phyloP scores from a whole-genome alignment of 2,113 vertebrate genomes.

The Tachuris rubrigastra region DNA sequence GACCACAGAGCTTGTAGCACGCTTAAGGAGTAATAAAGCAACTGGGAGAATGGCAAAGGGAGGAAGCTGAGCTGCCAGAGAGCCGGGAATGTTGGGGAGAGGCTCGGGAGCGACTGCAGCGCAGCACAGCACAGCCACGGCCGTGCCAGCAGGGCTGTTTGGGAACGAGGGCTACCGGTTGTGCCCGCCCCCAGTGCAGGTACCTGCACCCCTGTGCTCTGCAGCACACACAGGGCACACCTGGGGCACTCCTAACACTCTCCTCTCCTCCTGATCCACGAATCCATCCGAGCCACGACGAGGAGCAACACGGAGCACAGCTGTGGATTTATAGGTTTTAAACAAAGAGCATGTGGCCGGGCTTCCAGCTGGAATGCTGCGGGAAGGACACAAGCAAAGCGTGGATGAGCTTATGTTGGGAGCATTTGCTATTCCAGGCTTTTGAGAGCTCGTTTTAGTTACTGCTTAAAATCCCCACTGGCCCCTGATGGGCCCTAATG shows the following conservation, averaged over 20 bases:
- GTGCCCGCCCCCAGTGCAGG: neutral
- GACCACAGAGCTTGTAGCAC: fast-evolving
- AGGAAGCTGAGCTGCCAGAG: neutral
- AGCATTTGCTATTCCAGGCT: neutral
- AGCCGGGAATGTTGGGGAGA: neutral
- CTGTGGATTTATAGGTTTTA: fast-evolving
- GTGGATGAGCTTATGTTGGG: neutral
- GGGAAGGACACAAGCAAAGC: neutral
- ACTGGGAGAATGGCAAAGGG: fast-evolving
- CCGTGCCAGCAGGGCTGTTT: neutral
- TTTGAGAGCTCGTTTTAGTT: neutral
- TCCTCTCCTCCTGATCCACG: neutral
- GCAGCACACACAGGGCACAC: neutral
- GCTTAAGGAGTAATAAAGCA: neutral
- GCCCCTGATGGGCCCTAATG: neutral
- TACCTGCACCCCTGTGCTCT: neutral
- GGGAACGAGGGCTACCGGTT: neutral
- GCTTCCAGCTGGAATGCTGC: neutral
- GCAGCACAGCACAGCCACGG: neutral
- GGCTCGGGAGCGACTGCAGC: neutral
- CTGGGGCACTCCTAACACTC: fast-evolving
- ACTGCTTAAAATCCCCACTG: neutral
- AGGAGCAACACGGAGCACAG: fast-evolving
- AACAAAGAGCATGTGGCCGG: fast-evolving
- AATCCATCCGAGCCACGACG: fast-evolving